Evolutionary conservation across 2,797 vertebrate species (phyloP).

Genomic region (Anabacerthia variegaticeps): DNA sequence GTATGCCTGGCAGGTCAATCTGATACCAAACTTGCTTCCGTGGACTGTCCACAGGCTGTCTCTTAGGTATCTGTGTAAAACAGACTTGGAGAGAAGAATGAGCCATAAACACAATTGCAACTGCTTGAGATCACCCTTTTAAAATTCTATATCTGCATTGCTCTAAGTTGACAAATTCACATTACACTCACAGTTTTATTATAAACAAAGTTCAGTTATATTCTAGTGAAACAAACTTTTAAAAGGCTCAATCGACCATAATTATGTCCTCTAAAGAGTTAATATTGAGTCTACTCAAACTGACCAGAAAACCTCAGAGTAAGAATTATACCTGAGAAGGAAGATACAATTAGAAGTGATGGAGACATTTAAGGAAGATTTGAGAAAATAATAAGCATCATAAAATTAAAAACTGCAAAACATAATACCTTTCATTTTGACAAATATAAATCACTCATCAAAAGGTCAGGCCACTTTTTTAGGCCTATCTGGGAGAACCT

Average conservation of each 20-base stretch:
- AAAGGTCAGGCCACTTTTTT: neutral
- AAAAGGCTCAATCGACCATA: neutral
- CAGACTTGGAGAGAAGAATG: neutral
- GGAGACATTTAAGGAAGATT: neutral
- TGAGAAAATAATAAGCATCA: neutral
- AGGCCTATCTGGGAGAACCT: neutral
- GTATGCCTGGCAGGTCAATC: neutral
- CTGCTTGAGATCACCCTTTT: neutral
- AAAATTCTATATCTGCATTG: neutral
- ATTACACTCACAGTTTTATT: fast-evolving
- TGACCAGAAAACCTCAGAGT: neutral
- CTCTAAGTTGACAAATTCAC: neutral
- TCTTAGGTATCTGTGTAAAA: neutral
- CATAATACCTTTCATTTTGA: neutral
- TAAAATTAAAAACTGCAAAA: neutral
- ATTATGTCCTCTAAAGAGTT: neutral
- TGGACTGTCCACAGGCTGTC: neutral
- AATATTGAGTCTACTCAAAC: neutral
- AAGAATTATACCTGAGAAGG: neutral
- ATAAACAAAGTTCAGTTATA: neutral
- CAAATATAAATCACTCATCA: neutral
- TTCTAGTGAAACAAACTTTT: neutral
- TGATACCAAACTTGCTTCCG: neutral
- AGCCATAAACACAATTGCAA: neutral
- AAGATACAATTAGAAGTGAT: neutral